Evolutionary conservation across 2,113 vertebrate genomes (phyloP).

Genomic region (cattle (Bos taurus)): DNA sequence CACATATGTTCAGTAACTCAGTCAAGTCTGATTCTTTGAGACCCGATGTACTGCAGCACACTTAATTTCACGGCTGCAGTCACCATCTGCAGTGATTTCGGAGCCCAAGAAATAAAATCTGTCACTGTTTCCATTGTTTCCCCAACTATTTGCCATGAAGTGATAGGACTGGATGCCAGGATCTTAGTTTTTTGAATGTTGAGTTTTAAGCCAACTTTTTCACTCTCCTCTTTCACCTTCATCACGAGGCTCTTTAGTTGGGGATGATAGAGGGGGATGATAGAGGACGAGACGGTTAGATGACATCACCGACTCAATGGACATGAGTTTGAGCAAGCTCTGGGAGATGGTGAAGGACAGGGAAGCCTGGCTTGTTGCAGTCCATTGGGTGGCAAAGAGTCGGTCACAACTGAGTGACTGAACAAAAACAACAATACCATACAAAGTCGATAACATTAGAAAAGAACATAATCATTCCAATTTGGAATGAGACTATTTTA

Average conservation of each 20-base stretch:
- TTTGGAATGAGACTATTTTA: not conserved
- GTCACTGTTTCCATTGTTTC: not conserved
- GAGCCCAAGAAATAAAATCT: not conserved
- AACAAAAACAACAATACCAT: not conserved
- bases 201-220: not conserved
- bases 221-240: not conserved
- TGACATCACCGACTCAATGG: not conserved
- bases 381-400: not conserved
- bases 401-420: not conserved
- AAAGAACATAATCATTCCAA: not conserved
- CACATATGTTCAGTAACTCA: not conserved
- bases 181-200: not conserved
- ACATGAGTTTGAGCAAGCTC: not conserved
- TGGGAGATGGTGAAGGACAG: not conserved
- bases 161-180: not conserved
- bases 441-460: not conserved
- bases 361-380: not conserved
- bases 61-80: not conserved
- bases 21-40: not conserved
- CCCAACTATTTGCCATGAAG: not conserved
- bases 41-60: not conserved
- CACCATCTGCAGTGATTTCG: not conserved
- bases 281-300: rapidly evolving
- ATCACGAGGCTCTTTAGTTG: not conserved
- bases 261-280: not conserved